These are phyloP conservation scores for Nothoprocta perdicaria DNA, from an alignment of 2,113 vertebrate genomes.

Conservation along the genomic window DNA sequence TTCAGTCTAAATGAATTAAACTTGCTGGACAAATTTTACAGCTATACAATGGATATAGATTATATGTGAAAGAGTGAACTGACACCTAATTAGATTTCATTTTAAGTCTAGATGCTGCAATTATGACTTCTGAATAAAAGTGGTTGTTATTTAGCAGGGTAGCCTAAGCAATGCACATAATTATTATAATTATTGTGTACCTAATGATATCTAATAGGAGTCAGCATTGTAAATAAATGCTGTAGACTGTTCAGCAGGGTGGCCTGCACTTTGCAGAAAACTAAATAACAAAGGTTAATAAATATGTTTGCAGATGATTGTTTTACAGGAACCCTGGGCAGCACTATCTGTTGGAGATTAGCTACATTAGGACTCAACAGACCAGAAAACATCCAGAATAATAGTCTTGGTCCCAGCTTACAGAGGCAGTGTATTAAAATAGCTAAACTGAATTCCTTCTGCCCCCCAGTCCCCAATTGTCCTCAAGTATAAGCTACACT, in stretches of 20 bases:
- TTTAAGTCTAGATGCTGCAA: conserved; percentile 80
- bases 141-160: conserved; percentile 83
- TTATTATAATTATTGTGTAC: conserved; percentile 87
- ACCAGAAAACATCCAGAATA: conserved; percentile 67
- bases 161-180: conserved; percentile 81
- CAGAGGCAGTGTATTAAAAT: conserved; percentile 24
- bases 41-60: conserved; percentile 29
- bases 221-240: conserved; percentile 72
- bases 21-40: conserved; percentile 43
- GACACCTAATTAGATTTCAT: conserved; percentile 84
- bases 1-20: conserved; percentile 20
- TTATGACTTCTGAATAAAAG: conserved; percentile 84
- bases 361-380: conserved; percentile 58
- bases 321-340: conserved; percentile 64
- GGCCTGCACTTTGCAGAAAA: conserved; percentile 72
- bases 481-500: background rate
- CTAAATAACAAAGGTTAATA: conserved; percentile 68
- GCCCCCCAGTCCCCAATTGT: background rate
- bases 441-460: conserved; percentile 12
- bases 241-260: conserved; percentile 73
- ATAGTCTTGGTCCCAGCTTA: conserved; percentile 44
- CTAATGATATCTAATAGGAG: conserved; percentile 83
- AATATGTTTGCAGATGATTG: conserved; percentile 62
- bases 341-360: conserved; percentile 66
- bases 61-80: conserved; percentile 36